phyloP scores from a whole-genome alignment of 2,113 vertebrate genomes.

The Sterrhoptilus dennistouni region DNA sequence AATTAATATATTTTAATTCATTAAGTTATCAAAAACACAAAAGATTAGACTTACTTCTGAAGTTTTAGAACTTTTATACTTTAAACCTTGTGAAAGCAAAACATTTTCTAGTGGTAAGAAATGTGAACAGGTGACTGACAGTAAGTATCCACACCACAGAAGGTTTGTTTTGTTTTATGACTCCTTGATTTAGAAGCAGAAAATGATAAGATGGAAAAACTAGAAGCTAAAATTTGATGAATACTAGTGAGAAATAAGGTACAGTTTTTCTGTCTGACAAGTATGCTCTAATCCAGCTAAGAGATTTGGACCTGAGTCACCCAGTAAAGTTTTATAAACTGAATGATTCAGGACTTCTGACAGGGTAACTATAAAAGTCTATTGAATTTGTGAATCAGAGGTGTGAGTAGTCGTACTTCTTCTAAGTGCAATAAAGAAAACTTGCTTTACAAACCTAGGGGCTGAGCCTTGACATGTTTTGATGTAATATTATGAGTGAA shows the following conservation, averaged over 20 bases:
- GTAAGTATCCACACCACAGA: background rate
- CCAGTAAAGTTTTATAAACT: background rate
- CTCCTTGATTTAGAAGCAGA: background rate
- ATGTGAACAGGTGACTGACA: background rate
- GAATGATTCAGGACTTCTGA: background rate
- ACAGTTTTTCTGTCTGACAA: background rate
- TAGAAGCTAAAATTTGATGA: background rate
- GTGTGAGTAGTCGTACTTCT: background rate
- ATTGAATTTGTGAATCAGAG: background rate
- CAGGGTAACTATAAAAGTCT: background rate
- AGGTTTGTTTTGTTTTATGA: background rate
- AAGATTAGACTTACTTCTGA: background rate
- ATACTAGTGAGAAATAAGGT: background rate
- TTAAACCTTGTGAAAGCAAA: background rate
- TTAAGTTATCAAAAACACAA: background rate
- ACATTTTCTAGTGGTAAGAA: background rate
- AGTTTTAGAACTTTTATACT: background rate
- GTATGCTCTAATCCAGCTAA: background rate
- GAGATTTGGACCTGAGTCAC: background rate
- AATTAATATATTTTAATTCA: conserved; percentile 38
- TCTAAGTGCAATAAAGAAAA: background rate
- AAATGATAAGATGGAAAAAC: background rate
- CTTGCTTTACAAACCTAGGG: background rate
- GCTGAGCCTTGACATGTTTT: background rate
- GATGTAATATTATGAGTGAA: background rate